Base-by-base conservation (phyloP, 2,797 vertebrate genomes). In the Squalus acanthias region DNA sequence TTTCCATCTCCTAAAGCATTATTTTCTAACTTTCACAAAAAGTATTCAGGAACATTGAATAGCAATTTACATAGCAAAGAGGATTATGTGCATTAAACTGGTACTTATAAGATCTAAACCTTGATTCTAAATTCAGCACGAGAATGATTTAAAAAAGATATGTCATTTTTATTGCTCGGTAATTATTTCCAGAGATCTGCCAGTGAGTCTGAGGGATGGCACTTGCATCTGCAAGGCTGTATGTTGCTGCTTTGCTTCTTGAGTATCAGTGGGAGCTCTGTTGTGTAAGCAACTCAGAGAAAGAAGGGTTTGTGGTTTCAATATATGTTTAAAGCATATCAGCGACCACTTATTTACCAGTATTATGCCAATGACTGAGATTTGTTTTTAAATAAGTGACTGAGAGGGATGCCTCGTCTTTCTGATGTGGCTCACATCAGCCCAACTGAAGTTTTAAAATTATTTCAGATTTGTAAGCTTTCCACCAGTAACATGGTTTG, bases 171-270 rank as follows among this genome's bases (percentile, higher is more conserved):
- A 72, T 95, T 74, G 67, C 8, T 74, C 39, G 26, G 24, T 72
- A 95, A 95, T 95, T 95, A 74, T 95, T 95, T 57, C 94, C n/a
- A 93, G 57, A 91, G 57, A 63, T 91, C 60, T 91, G 88, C 46
- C 67, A 29, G 3, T 46, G 9, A 72, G n/a, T 26, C 65, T 95
- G 39, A 70, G 29, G 70, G 29, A 76, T 95, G 67, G 24, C 69
- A 72, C 93, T 53, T 76, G 12, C 94, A 95, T 95, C 70, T 95
- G 70, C 46, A 74, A 74, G 46, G 13, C 13, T 74, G 46, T 57
- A 29, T 53, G 26, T 12, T 95, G 12, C 9, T 95, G 24, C n/a
- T 24, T 63, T 92, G 60, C 33, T 63, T 33, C 29, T 92, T 93
- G 91, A 93, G 22, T 93, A 93, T 93, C 26, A 33, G 50, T n/a